Conservation (phyloP, 1,140 invertebrate species). For the Coboldia fuscipes region DNA sequence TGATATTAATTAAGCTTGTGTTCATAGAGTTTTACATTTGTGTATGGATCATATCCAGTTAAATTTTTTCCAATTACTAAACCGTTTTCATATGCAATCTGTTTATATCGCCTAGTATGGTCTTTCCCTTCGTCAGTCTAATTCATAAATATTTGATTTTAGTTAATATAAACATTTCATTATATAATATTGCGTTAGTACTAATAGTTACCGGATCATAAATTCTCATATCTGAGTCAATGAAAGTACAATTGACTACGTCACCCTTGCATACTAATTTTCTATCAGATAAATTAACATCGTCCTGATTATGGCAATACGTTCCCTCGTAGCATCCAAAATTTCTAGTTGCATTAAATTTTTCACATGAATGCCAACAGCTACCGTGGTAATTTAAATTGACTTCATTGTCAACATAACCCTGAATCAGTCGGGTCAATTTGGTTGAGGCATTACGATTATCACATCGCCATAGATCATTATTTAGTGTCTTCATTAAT, state of each 20-base stretch:
- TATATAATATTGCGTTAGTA: too few relatives aligned
- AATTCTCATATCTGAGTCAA: not conserved
- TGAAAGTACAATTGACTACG: not conserved
- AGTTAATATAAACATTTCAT: not conserved
- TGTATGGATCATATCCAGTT: too few relatives aligned
- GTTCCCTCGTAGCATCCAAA: not conserved
- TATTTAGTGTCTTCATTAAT: too few relatives aligned
- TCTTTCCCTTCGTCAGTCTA: not conserved
- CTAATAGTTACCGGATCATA: not conserved
- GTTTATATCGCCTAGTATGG: not conserved
- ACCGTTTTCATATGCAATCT: not conserved
- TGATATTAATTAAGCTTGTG: not conserved
- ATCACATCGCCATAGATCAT: too few relatives aligned
- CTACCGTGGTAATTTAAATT: not conserved
- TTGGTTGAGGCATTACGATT: too few relatives aligned
- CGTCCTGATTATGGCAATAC: not conserved
- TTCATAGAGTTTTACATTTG: too few relatives aligned
- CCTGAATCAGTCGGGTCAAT: too few relatives aligned
- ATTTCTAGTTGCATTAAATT: not conserved
- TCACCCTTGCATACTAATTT: not conserved
- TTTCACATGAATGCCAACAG: not conserved
- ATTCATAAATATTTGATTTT: not conserved
- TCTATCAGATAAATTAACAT: not conserved
- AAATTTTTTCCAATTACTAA: not conserved
- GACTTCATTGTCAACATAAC: not conserved